Base-by-base conservation (phyloP, 2,797 vertebrate species). In the Oryzias dopingdopingensis region DNA sequence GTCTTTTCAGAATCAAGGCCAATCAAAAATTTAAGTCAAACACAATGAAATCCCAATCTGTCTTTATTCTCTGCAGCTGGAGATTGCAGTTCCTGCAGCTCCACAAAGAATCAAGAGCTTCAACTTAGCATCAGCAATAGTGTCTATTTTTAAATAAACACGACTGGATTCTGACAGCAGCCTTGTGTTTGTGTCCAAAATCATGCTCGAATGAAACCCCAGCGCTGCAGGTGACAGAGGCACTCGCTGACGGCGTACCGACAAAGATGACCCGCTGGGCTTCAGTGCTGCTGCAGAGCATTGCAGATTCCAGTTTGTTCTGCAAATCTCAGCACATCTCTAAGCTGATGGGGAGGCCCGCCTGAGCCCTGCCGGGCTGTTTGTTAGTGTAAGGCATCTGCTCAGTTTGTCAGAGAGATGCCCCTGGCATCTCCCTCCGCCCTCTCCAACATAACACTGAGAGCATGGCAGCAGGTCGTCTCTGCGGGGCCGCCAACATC, bases 321-420 rank as follows among this genome's bases (percentile, higher is more conserved):
- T 90, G 79, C 63, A 74, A 62, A 62, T 68, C 81, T 83, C 76
- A 66, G 82, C 79, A 79, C 67, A 88, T 90, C 81, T 80, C 87
- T 78, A 69, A 48, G 43, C 82, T 65, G 79, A 89, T 84, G 79
- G 86, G 58, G 79, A 84, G 72, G 64, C 86, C 87, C 5, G 66
- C 81, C 61, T 59, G 59, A 79, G 79, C 66, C 73, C 84, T 65
- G 47, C 53, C 78, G 76, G 79, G 81, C 81, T 83, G 86, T 93
- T 92, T 94, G 90, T 92, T 91, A 94, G 89, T 86, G 81, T 90
- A 89, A 90, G 83, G 88, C 89, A 90, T 92, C 88, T 90, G 84
- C 88, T 93, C 75, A 89, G 89, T 91, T 79, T 93, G 88, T 90
- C 89, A 91, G 59, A 78, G 79, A 80, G 86, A 74, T 87, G 77